These are phyloP conservation scores for Crossocerus cetratus DNA, from an alignment of 2,888 invertebrate genomes.

Conservation along the genomic window DNA sequence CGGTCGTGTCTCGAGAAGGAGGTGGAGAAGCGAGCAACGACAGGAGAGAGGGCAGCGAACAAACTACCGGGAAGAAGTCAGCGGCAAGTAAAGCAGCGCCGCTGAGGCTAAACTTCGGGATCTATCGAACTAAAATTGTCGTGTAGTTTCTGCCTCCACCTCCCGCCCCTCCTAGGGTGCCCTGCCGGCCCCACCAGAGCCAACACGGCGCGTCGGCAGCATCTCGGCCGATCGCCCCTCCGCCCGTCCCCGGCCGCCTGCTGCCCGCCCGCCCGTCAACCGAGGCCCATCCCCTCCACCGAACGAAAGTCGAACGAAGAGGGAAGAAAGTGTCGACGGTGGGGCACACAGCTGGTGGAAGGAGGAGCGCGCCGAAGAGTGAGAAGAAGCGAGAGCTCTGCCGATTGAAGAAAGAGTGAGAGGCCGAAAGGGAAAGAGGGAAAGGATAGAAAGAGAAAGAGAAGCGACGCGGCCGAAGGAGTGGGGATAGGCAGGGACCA, in stretches of 20 bases:
- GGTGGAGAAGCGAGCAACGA: slow-evolving; percentile 51
- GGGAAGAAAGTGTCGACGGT: slow-evolving; percentile 65
- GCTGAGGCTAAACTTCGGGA: slow-evolving; percentile 74
- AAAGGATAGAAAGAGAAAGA: slow-evolving; percentile 57
- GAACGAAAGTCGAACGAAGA: slow-evolving; percentile 62
- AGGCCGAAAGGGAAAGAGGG: slow-evolving; percentile 51
- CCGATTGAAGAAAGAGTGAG: slow-evolving; percentile 41
- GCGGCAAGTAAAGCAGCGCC: slow-evolving; percentile 74
- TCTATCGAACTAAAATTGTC: slow-evolving; percentile 77
- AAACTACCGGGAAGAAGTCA: slow-evolving; percentile 77
- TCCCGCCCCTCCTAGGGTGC: slow-evolving; percentile 45
- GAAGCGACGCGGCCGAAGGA: slow-evolving; percentile 34
- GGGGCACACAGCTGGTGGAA: slow-evolving; percentile 55
- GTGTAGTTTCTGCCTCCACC: slow-evolving; percentile 71
- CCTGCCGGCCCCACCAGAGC: slow-evolving; percentile 48
- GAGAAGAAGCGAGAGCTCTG: slow-evolving; percentile 46
- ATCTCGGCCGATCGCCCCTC: slow-evolving; percentile 60
- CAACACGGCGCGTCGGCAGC: slow-evolving; percentile 50
- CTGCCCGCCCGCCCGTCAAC: slow-evolving; percentile 25
- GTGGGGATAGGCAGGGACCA: slow-evolving; percentile 56
- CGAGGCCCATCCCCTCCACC: slow-evolving; percentile 54
- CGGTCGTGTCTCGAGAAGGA: slow-evolving; percentile 55
- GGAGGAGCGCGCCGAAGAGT: slow-evolving; percentile 34
- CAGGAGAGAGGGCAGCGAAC: slow-evolving; percentile 66
- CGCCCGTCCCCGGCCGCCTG: no score